These are phyloP conservation scores for Acronicta psi DNA, from an alignment of 2,888 invertebrate species.

Conservation along the genomic window DNA sequence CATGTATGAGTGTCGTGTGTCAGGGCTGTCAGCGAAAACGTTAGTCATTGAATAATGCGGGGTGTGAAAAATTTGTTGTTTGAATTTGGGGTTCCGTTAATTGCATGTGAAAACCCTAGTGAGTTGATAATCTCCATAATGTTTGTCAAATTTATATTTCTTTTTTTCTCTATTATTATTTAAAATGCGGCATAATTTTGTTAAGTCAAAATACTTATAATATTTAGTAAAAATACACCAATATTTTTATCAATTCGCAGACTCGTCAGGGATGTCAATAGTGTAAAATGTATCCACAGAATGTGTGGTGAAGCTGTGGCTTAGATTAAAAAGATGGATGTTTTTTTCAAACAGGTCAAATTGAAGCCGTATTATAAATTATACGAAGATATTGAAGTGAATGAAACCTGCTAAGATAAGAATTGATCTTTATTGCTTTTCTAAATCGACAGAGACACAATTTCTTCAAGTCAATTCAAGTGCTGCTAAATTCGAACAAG, in stretches of 20 bases:
- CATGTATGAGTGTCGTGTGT: slow-evolving; percentile 34
- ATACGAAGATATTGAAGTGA: slow-evolving; percentile 10
- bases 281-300: too few relatives aligned
- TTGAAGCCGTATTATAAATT: slow-evolving; percentile 17
- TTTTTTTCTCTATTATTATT: too few relatives aligned
- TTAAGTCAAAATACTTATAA: too few relatives aligned
- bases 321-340: too few relatives aligned
- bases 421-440: slow-evolving; percentile 4
- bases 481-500: too few relatives aligned
- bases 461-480: background rate
- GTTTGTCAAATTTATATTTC: too few relatives aligned
- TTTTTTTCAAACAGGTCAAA: background rate
- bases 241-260: too few relatives aligned
- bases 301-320: too few relatives aligned
- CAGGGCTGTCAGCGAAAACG: slow-evolving; percentile 15
- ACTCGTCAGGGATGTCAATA: too few relatives aligned
- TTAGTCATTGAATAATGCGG: slow-evolving; percentile 23
- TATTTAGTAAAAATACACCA: too few relatives aligned
- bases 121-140: background rate
- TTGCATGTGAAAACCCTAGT: background rate
- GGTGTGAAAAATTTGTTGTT: slow-evolving; percentile 16
- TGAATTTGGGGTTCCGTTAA: background rate
- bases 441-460: too few relatives aligned
- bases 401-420: slow-evolving; percentile 33
- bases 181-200: too few relatives aligned